These are phyloP conservation scores for Macrophya annulata DNA, from an alignment of 2,888 invertebrate species.

Conservation along the genomic window DNA sequence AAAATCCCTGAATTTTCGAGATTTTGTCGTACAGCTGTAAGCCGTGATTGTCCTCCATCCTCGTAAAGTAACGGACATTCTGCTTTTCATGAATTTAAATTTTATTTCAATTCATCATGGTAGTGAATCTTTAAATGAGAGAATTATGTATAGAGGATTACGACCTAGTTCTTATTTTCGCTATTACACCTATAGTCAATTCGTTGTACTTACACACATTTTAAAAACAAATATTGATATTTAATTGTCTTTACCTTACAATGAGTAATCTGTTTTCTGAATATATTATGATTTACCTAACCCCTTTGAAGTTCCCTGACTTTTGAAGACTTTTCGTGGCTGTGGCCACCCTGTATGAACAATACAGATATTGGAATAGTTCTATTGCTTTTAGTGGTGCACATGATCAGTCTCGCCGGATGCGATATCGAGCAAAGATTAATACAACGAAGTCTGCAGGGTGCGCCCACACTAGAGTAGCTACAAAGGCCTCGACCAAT, in stretches of 20 bases:
- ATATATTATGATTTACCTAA: background rate
- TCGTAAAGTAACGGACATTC: background rate
- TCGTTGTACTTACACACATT: background rate
- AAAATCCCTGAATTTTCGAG: background rate
- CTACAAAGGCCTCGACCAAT: background rate
- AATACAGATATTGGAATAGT: background rate
- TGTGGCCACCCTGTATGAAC: slow-evolving; percentile 3
- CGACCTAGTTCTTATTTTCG: background rate
- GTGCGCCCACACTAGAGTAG: background rate
- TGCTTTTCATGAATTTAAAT: background rate
- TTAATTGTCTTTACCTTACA: background rate
- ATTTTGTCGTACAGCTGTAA: background rate
- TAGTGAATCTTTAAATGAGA: background rate
- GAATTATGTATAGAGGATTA: background rate
- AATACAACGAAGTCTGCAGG: background rate
- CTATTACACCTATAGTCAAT: background rate
- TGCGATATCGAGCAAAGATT: background rate
- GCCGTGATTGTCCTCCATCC: background rate
- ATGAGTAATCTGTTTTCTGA: background rate
- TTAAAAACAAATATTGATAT: background rate
- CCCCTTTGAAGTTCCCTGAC: background rate
- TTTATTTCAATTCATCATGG: background rate
- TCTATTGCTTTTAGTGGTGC: background rate
- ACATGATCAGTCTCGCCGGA: background rate
- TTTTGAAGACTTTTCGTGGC: background rate